phyloP scores from a whole-genome alignment of 2,888 invertebrate genomes.

The Phyllotreta striolata region DNA sequence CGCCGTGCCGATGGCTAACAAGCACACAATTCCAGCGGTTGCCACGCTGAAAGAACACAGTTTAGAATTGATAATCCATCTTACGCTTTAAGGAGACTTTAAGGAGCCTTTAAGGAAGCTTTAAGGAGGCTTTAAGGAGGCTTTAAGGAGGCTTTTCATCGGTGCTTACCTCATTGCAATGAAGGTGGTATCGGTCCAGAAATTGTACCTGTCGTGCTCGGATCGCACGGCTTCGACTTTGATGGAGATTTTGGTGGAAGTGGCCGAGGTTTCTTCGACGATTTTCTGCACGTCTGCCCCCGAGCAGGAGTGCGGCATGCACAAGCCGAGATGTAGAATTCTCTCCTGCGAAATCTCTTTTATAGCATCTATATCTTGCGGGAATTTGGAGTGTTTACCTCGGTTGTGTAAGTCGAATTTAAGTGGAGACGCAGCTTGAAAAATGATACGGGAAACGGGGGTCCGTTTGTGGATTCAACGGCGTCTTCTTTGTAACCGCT shows the following conservation, averaged over 20 bases:
- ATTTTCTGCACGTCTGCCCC: conserved; percentile 69
- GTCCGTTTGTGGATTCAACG: conserved; percentile 54
- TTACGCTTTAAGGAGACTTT: too few relatives aligned
- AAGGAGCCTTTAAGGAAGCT: too few relatives aligned
- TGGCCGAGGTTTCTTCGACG: conserved; percentile 64
- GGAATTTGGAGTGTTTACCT: too few relatives aligned
- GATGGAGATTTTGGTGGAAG: conserved; percentile 63
- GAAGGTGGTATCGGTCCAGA: conserved; percentile 76
- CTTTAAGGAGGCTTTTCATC: too few relatives aligned
- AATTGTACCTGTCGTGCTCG: conserved; percentile 70
- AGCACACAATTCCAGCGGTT: conserved; percentile 62
- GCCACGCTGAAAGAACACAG: conserved; percentile 62
- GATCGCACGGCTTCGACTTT: conserved; percentile 73
- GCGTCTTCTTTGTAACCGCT: conserved; percentile 52
- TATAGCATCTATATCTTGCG: too few relatives aligned
- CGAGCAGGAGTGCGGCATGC: conserved; percentile 75
- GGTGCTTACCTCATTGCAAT: conserved; percentile 71
- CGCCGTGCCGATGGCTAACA: conserved; percentile 72
- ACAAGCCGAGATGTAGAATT: conserved; percentile 77
- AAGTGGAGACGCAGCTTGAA: conserved; percentile 70
- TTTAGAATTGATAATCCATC: too few relatives aligned
- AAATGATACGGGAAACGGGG: conserved; percentile 75
- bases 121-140: too few relatives aligned
- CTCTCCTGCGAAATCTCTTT: conserved; percentile 65
- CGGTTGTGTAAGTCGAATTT: conserved; percentile 65